These are phyloP conservation scores for Diadegma fenestrale DNA, from an alignment of 2,888 invertebrate genomes.

Conservation along the genomic window DNA sequence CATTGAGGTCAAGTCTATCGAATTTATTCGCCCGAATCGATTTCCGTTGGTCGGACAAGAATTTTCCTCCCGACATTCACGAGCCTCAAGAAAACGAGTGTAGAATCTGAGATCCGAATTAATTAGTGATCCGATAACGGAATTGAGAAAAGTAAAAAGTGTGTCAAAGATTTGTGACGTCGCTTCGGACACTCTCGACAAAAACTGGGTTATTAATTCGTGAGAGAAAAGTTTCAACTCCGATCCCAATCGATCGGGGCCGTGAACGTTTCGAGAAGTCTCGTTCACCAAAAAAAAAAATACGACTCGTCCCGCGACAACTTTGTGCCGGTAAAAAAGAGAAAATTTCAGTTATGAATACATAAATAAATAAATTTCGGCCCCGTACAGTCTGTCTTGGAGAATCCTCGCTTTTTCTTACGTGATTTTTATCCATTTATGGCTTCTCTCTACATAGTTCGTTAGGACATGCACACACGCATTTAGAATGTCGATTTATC, in stretches of 20 bases:
- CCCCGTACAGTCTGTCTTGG: conserved; percentile 51
- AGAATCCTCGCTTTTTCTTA: conserved; percentile 54
- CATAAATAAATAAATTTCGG: conserved; percentile 37
- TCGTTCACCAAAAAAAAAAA: conserved; percentile 21
- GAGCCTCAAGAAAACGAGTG: neutral
- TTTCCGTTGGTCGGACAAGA: neutral
- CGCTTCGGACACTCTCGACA: conserved; percentile 1
- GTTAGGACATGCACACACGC: conserved; percentile 9
- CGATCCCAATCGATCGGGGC: conserved; percentile 42
- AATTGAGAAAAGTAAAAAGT: conserved; percentile 18
- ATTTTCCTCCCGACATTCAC: neutral
- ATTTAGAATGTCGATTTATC: conserved; percentile 18
- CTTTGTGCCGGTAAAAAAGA: neutral
- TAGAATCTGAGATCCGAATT: neutral
- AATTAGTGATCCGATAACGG: conserved; percentile 5
- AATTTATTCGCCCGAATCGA: neutral
- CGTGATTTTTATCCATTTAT: conserved; percentile 22
- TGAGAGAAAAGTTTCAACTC: conserved; percentile 24
- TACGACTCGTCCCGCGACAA: conserved; percentile 8
- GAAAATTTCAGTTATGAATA: conserved; percentile 5
- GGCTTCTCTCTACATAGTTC: conserved; percentile 43
- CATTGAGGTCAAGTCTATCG: conserved; percentile 7
- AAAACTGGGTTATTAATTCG: conserved; percentile 53
- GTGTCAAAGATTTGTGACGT: conserved; percentile 19
- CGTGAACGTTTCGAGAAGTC: conserved; percentile 35